phyloP scores from a whole-genome alignment of 2,113 vertebrate species.

The Triplophysa siluroides region DNA sequence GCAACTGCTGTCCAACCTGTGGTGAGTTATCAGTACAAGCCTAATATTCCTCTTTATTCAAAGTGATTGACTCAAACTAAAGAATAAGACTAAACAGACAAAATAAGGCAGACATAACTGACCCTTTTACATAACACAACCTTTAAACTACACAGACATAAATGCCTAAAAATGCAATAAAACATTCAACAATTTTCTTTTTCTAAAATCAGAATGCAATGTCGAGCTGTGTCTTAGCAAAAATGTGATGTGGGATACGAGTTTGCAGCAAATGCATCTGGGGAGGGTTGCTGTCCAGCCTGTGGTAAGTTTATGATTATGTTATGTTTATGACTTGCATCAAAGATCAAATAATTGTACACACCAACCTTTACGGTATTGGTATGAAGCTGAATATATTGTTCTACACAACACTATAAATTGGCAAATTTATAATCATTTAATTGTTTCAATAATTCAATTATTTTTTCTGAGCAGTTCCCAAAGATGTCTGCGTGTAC shows the following conservation, averaged over 20 bases:
- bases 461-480: constrained; percentile 60
- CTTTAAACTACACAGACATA: neutral
- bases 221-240: neutral
- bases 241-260: constrained; percentile 31
- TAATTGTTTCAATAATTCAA: neutral
- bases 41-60: too few relatives aligned
- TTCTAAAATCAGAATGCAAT: constrained; percentile 32
- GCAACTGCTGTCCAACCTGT: constrained; percentile 48
- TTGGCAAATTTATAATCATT: neutral
- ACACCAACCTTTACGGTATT: neutral
- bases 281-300: neutral
- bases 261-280: neutral
- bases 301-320: constrained; percentile 3
- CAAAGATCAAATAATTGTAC: neutral
- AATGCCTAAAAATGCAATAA: neutral
- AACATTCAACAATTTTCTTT: neutral
- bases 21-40: constrained; percentile 39
- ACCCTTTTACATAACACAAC: neutral
- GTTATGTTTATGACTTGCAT: neutral
- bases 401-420: too few relatives aligned
- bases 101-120: neutral
- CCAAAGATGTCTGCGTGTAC: constrained; percentile 69
- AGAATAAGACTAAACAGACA: neutral
- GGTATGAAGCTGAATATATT: neutral
- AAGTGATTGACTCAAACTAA: too few relatives aligned